phyloP scores from a whole-genome alignment of 1,140 invertebrate species.

The Brachionus manjavacas region DNA sequence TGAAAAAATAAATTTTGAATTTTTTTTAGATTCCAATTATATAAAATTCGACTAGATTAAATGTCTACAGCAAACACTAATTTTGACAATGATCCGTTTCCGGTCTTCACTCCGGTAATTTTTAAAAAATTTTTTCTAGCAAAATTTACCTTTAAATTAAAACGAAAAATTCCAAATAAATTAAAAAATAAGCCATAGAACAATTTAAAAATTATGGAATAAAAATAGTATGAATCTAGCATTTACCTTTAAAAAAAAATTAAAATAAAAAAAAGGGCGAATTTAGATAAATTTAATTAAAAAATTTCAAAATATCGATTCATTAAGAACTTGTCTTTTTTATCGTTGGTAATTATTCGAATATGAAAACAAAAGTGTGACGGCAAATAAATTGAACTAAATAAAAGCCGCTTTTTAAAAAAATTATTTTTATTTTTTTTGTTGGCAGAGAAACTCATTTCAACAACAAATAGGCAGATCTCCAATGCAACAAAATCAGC shows the following conservation, averaged over 20 bases:
- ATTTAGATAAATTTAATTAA: too few relatives aligned
- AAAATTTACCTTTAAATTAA: background rate
- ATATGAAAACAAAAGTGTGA: too few relatives aligned
- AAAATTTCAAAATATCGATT: too few relatives aligned
- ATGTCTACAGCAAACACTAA: constrained; percentile 35
- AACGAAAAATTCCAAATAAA: background rate
- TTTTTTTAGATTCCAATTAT: background rate
- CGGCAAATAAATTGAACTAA: too few relatives aligned
- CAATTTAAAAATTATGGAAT: too few relatives aligned
- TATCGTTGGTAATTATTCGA: too few relatives aligned
- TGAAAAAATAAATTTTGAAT: background rate
- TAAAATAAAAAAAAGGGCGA: too few relatives aligned
- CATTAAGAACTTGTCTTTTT: too few relatives aligned
- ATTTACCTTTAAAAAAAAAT: too few relatives aligned
- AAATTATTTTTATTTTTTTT: background rate
- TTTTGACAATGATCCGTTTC: constrained; percentile 41
- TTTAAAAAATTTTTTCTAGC: background rate
- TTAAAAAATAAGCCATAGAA: too few relatives aligned
- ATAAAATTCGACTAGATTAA: background rate
- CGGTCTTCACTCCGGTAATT: constrained; percentile 40
- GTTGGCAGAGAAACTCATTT: background rate
- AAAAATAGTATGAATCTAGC: too few relatives aligned
- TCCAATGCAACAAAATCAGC: constrained; percentile 24
- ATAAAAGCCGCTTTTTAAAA: too few relatives aligned
- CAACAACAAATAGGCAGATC: constrained; percentile 27